Evolutionary conservation across 2,113 vertebrate genomes (phyloP).

Genomic region (Saguinus imperator): DNA sequence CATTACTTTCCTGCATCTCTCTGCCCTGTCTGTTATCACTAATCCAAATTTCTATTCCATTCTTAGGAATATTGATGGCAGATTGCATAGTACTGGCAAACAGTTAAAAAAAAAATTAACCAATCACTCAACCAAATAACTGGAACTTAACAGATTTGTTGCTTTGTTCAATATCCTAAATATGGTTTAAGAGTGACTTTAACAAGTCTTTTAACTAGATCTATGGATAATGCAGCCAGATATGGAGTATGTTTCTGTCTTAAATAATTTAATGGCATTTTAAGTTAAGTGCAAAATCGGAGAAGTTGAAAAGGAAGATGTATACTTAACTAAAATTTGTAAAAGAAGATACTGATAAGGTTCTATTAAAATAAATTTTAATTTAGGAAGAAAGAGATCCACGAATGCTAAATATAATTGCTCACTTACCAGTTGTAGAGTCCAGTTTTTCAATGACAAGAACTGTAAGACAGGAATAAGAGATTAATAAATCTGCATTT

Average conservation of each 20-base stretch:
- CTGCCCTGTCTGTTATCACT: not conserved
- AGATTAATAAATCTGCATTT: constrained; percentile 26
- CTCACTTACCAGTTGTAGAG: constrained; percentile 93
- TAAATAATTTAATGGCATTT: constrained; percentile 26
- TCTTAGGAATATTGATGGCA: not conserved
- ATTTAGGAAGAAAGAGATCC: constrained; percentile 28
- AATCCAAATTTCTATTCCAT: constrained; percentile 9
- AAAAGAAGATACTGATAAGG: constrained; percentile 27
- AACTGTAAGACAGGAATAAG: constrained; percentile 86
- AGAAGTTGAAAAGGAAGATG: not conserved
- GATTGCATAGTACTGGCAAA: not conserved
- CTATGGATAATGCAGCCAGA: not conserved
- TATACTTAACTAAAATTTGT: constrained; percentile 11
- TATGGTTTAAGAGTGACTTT: not conserved
- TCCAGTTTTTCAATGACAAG: constrained; percentile 96
- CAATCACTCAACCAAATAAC: not conserved
- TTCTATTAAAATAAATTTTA: constrained; percentile 15
- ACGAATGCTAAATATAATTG: constrained; percentile 27
- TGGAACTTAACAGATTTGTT: constrained; percentile 6
- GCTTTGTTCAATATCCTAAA: constrained; percentile 30
- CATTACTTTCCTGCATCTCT: not conserved
- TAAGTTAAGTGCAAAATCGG: not conserved
- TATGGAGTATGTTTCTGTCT: not conserved
- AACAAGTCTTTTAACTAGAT: not conserved
- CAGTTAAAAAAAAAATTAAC: not conserved